phyloP scores from a whole-genome alignment of 1,140 invertebrate genomes.

The Monomorium pharaonis region DNA sequence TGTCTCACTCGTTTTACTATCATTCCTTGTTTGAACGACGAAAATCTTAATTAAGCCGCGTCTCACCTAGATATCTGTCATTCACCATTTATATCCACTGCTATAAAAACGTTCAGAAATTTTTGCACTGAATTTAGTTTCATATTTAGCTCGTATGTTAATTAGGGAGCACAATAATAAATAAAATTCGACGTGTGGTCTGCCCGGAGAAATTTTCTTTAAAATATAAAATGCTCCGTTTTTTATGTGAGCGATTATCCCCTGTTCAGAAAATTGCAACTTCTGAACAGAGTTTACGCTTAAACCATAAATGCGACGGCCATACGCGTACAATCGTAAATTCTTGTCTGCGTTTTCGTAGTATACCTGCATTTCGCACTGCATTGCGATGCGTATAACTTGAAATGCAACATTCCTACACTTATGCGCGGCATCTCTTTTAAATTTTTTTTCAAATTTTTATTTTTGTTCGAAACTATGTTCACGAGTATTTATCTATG shows the following conservation, averaged over 20 bases:
- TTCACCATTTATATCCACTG: background rate
- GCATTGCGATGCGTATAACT: conserved; percentile 59
- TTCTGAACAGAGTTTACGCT: conserved; percentile 30
- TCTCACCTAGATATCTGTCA: background rate
- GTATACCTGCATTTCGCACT: conserved; percentile 65
- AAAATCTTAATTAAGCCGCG: conserved; percentile 28
- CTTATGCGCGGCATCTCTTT: conserved; percentile 61
- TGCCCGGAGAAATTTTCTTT: background rate
- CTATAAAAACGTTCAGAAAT: background rate
- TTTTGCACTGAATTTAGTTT: background rate
- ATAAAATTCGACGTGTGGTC: background rate
- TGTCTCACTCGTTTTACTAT: conserved; percentile 53
- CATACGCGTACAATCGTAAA: conserved; percentile 46
- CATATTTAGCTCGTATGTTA: background rate
- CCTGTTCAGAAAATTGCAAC: conserved; percentile 34
- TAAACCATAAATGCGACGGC: conserved; percentile 17
- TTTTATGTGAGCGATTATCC: conserved; percentile 9
- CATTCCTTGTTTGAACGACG: background rate
- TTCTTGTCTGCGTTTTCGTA: conserved; percentile 61
- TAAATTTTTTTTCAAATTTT: conserved; percentile 17
- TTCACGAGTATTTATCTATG: background rate
- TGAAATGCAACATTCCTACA: conserved; percentile 72
- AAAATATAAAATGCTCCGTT: background rate
- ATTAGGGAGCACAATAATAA: background rate
- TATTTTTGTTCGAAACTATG: conserved; percentile 38